Evolutionary conservation across 2,888 invertebrate species (phyloP).

Genomic region (Mechanitis mazaeus): DNA sequence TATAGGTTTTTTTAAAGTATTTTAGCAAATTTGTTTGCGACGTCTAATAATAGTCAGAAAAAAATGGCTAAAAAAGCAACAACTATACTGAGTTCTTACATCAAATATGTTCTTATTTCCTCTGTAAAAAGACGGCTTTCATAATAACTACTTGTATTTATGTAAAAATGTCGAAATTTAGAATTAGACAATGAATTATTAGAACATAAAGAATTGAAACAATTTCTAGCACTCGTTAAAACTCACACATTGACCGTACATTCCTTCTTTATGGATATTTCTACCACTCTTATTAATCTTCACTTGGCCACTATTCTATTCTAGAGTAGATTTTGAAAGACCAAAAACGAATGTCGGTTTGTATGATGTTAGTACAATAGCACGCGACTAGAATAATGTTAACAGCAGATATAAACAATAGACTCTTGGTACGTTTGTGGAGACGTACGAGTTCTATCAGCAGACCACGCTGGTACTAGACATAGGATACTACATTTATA

Average conservation of each 20-base stretch:
- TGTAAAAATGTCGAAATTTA: constrained; percentile 67
- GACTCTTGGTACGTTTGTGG: constrained; percentile 21
- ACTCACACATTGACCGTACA: constrained; percentile 73
- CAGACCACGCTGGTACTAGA: constrained; percentile 24
- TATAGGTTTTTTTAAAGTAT: no score
- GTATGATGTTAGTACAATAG: constrained; percentile 43
- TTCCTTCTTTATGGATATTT: constrained; percentile 66
- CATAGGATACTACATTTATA: constrained; percentile 27
- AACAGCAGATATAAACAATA: constrained; percentile 23
- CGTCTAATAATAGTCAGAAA: no score
- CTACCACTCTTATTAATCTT: constrained; percentile 62
- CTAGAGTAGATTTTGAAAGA: constrained; percentile 68
- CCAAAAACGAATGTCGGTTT: constrained; percentile 64
- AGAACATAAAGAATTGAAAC: constrained; percentile 71
- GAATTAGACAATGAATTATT: constrained; percentile 73
- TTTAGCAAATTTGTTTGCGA: no score
- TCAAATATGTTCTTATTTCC: constrained; percentile 15
- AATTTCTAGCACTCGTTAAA: constrained; percentile 75
- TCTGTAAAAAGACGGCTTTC: constrained; percentile 32
- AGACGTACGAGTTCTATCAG: constrained; percentile 27
- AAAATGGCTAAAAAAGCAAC: no score
- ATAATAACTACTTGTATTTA: constrained; percentile 54
- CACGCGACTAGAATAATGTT: constrained; percentile 26
- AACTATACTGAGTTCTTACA: no score
- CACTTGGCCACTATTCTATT: constrained; percentile 61